Base-by-base conservation (phyloP, 2,797 vertebrate species). In the Gymnothorax reevesii region DNA sequence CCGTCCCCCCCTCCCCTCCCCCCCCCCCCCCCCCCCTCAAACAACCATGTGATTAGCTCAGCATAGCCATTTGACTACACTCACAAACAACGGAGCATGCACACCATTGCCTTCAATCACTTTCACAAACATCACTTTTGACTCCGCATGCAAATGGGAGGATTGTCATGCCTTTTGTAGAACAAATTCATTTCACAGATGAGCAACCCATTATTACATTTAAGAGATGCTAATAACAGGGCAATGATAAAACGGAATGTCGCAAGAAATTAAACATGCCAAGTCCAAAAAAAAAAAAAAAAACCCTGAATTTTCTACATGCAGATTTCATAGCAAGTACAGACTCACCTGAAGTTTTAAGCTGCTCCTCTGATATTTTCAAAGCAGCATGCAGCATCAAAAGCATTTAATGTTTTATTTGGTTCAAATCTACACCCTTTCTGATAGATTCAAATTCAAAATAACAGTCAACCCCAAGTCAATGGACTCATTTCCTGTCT, bases 351-450 rank as follows among this genome's bases (percentile, higher is more conserved):
- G 79, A 86, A 25, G 87, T 83, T 75, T 86, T 88, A 82, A 88
- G 84, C n/a, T 83, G 84, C 59, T 85, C 87, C 80, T 88, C 87
- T 88, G 87, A 83, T 73, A 88, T 85, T 85, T 85, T 84, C 79
- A 54, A 42, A 87, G 85, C 87, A 83, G 85, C 85, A 87, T 33
- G 86, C 80, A 80, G 77, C 62, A 79, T 86, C n/a, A 86, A 7
- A 85, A 75, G 71, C 69, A 83, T 54, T 75, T 83, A 55, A 87
- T n/a, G 6, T 59, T 49, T 1, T 8, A 42, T 59, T 83, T 57
- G 42, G 4, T 49, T 84, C 86, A 77, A 20, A 84, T 54, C 69
- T 84, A n/a, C 33, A 59, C n/a, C 12, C 12, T 17, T 57, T 83
- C 15, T 20, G 33, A 57, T 60, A 7, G 55, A 83, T 57, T 52